Evolutionary conservation across 1,140 invertebrate species (phyloP), one percentile per base, ranked within the genome.

Genomic region (Dryas iulia): DNA sequence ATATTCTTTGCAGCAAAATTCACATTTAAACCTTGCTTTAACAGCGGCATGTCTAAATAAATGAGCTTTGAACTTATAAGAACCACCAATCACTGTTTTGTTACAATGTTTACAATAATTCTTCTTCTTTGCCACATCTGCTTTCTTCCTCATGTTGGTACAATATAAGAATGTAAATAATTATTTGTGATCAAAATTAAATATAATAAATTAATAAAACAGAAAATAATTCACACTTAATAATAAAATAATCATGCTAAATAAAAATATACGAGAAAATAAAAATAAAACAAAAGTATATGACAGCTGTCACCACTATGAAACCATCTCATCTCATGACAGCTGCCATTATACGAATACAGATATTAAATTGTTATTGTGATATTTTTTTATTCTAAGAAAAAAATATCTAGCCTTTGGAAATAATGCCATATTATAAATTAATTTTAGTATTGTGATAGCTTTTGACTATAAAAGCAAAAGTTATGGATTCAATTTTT

Each of bases 21-120:
- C 28, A 35, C 86, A 88, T 18, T 71, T 64, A 23, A 75, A 84
- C 1, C 77, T 67, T 0, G 77, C 18, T 62, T 77, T 57, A 0
- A 79, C 71, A 0, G 65, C 65, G 11, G 74, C 77, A 52, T 88
- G 86, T 18, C 59, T 65, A 54, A 77, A 88, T 7, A 88, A 59
- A 73, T 88, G 86, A 0, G 75, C 57, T 39, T 82, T 81, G n/a
- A 81, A 84, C 6, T 83, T 79, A 28, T 80, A 80, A 0, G 69
- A 56, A 30, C 59, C 62, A 0, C 83, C 82, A 0, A 65, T 21
- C 3, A 85, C 66, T 5, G 35, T 69, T 68, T 82, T 83, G n/a
- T 74, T 59, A 25, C 84, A 85, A 39, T 74, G 64, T 57, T 76
- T 25, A 47, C 80, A 85, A 31, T 69, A 54, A 21, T 74, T 63